phyloP scores from a whole-genome alignment of 1,140 invertebrate species.

The Pissodes strobi region DNA sequence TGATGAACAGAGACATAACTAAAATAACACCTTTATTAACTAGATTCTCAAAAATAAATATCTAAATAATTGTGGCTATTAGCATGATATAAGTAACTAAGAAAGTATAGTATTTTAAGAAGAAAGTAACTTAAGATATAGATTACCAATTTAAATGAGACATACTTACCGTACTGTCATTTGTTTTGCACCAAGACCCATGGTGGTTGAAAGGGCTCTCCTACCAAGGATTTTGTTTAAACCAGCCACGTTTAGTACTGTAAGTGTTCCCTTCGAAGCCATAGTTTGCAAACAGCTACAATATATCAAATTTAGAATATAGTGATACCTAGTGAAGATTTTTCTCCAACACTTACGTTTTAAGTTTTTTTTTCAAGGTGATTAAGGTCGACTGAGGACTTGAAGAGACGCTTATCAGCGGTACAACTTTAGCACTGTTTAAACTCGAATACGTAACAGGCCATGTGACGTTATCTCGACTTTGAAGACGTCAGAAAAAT shows the following conservation, averaged over 20 bases:
- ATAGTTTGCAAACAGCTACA: neutral
- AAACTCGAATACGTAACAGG: conserved; percentile 27
- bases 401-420: conserved; percentile 25
- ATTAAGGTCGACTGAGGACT: conserved; percentile 27
- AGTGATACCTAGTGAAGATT: neutral
- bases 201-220: conserved; percentile 63
- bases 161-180: conserved; percentile 74
- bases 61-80: too few relatives aligned
- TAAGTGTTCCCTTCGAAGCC: conserved; percentile 17
- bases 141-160: too few relatives aligned
- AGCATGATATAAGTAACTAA: too few relatives aligned
- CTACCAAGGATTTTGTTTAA: conserved; percentile 32
- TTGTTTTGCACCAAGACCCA: conserved; percentile 65
- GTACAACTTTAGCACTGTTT: conserved; percentile 12
- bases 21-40: too few relatives aligned
- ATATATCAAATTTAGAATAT: neutral
- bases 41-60: too few relatives aligned
- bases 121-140: too few relatives aligned
- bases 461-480: conserved; percentile 25
- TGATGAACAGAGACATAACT: too few relatives aligned
- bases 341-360: neutral
- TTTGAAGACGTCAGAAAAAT: conserved; percentile 17
- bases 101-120: too few relatives aligned
- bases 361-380: conserved; percentile 32
- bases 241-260: conserved; percentile 10